Percentiles rank a stretch among this genome's conserved stretches.
These are phyloP conservation scores for Nyleta sp. DNA, from an alignment of 2,888 invertebrate species.

Conservation along the genomic window DNA sequence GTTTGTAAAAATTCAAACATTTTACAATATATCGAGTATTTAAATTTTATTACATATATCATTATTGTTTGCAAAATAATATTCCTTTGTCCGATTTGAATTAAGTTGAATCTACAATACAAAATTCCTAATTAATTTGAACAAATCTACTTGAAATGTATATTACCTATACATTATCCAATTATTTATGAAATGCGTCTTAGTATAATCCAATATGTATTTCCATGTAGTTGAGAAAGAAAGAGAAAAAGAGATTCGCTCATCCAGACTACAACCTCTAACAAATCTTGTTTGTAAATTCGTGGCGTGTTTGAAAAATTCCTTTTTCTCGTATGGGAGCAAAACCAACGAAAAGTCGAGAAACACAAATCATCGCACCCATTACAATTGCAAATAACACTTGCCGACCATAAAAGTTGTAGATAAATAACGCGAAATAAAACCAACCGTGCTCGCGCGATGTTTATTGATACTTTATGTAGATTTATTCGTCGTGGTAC, in stretches of 20 bases:
- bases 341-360: constrained; percentile 17
- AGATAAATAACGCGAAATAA: constrained; percentile 47
- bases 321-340: neutral
- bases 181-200: too few relatives aligned
- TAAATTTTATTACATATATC: too few relatives aligned
- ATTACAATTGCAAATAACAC: constrained; percentile 57
- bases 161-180: too few relatives aligned
- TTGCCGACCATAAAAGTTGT: constrained; percentile 42
- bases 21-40: too few relatives aligned
- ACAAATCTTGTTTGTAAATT: constrained; percentile 30
- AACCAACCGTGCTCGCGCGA: constrained; percentile 20
- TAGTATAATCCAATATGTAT: too few relatives aligned
- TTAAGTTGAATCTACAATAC: too few relatives aligned
- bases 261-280: neutral
- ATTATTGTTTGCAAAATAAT: too few relatives aligned
- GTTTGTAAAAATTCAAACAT: too few relatives aligned
- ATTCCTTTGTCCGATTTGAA: too few relatives aligned
- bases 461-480: constrained; percentile 58
- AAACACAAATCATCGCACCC: constrained; percentile 44
- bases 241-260: neutral
- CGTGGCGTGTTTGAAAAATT: constrained; percentile 17
- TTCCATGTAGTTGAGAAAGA: neutral
- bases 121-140: too few relatives aligned
- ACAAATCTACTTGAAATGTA: too few relatives aligned
- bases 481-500: constrained; percentile 56